A percentile compares a stretch with the other conserved stretches of the same genome.
These are phyloP conservation scores for Eurypyga helias DNA, from an alignment of 2,113 vertebrate genomes.

Conservation along the genomic window DNA sequence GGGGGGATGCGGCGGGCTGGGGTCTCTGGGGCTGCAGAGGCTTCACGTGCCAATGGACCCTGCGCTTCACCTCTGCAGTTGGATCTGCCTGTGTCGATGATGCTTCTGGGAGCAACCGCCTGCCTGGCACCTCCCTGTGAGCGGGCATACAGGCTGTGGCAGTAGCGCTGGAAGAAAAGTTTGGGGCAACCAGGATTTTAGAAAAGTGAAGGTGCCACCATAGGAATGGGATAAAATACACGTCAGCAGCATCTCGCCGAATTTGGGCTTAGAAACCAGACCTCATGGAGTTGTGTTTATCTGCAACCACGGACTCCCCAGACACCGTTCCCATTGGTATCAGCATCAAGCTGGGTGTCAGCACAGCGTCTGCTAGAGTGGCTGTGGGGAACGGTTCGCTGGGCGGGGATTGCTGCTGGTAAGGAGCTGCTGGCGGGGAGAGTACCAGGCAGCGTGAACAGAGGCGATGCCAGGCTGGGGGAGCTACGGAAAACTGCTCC, in stretches of 20 bases:
- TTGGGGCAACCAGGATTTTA: not conserved
- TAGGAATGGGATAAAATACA: not conserved
- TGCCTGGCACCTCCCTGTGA: not conserved
- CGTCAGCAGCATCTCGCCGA: rapidly evolving
- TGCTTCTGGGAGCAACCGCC: not conserved
- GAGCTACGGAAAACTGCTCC: rapidly evolving
- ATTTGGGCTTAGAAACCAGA: not conserved
- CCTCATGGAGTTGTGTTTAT: not conserved
- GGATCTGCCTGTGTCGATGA: not conserved
- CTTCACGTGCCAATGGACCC: not conserved
- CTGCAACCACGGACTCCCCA: rapidly evolving
- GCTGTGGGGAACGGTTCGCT: not conserved
- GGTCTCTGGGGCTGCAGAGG: not conserved
- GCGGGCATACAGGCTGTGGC: not conserved
- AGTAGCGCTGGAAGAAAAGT: not conserved
- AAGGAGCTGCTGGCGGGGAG: not conserved
- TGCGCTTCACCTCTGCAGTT: not conserved
- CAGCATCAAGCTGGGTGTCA: not conserved
- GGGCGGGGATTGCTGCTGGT: not conserved
- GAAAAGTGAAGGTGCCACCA: not conserved
- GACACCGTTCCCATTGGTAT: rapidly evolving
- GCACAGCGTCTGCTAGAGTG: not conserved
- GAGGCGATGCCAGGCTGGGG: not conserved
- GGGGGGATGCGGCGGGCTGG: not conserved
- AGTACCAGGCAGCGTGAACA: not conserved